Base-by-base conservation (phyloP, 2,888 invertebrate genomes). In the Hypomecis punctinalis region DNA sequence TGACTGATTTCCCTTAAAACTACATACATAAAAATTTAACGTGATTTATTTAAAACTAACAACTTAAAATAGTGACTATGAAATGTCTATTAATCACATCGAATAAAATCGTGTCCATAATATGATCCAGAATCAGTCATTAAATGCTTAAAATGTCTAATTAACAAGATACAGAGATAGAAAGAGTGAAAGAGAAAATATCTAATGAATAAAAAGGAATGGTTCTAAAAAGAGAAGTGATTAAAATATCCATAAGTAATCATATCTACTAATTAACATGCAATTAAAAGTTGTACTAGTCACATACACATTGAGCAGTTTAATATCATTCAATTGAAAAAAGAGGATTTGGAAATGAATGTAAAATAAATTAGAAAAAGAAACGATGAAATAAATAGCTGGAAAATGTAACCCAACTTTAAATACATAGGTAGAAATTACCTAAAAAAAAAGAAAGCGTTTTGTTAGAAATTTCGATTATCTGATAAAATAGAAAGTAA, bases 251-350 rank as follows among this genome's bases (percentile, higher is more conserved):
- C 74, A 63, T 69, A 68, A 67, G 23, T 23, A 23, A 23, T 23
- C 75, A 78, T 76, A 77, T 75, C 75, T 74, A 70, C 76, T 76
- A 73, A 79, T 75, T 72, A 76, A 84, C 85, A 84, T 91, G 91
- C 91, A 90, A 87, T 89, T 87, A 89, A 89, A 88, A 88, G 85
- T 89, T 88, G 86, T 82, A 87, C 87, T 87, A 87, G 85, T 86
- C 81, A 70, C 75, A 73, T 82, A 77, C 70, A 73, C 72, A 82
- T 85, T 87, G 86, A 89, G 85, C 85, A 81, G 80, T 74, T 75
- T 66, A 74, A 63, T 58, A 62, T 63, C 53, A 66, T 61, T 54
- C 13, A 37, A 58, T 13, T 33, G 7, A 60, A 58, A 54, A n/a
- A 45, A 51, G 5, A 9, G n/a, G 46, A 47, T 45, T 46, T 35